phyloP scores from a whole-genome alignment of 2,113 vertebrate genomes.

The Silurus glanis region DNA sequence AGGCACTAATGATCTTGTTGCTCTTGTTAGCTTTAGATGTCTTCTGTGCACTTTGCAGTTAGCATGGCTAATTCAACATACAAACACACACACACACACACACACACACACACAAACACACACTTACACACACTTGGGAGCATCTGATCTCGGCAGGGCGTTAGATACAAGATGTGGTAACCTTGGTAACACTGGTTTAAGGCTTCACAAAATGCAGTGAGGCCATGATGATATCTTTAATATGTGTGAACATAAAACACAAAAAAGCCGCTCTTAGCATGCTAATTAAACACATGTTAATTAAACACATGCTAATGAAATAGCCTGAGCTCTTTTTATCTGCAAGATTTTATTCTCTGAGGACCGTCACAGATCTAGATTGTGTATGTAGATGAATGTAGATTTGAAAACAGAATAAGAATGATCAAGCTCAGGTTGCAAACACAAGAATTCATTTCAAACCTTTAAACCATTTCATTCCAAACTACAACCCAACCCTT shows the following conservation, averaged over 20 bases:
- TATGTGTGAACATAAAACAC: background rate
- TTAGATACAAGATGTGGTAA: slow-evolving; percentile 14
- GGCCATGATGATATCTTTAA: slow-evolving; percentile 1
- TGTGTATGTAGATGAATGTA: background rate
- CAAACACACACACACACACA: background rate
- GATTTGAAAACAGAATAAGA: background rate
- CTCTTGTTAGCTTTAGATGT: slow-evolving; percentile 9
- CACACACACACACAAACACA: background rate
- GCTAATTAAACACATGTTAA: slow-evolving; percentile 3
- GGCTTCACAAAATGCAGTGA: background rate
- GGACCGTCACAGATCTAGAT: background rate
- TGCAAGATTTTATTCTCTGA: background rate
- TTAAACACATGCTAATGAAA: background rate
- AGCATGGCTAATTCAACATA: slow-evolving; percentile 1
- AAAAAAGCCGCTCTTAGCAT: background rate
- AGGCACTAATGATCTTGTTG: background rate
- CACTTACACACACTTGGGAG: background rate
- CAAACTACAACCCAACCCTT: no score
- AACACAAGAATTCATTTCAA: background rate
- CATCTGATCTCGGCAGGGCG: background rate
- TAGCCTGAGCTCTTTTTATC: background rate
- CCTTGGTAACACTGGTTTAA: slow-evolving; percentile 18
- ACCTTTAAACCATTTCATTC: no score
- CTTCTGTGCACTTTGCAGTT: background rate
- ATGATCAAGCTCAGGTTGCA: background rate